These are phyloP conservation scores for Heptranchias perlo DNA, from an alignment of 2,113 vertebrate species.

Conservation along the genomic window DNA sequence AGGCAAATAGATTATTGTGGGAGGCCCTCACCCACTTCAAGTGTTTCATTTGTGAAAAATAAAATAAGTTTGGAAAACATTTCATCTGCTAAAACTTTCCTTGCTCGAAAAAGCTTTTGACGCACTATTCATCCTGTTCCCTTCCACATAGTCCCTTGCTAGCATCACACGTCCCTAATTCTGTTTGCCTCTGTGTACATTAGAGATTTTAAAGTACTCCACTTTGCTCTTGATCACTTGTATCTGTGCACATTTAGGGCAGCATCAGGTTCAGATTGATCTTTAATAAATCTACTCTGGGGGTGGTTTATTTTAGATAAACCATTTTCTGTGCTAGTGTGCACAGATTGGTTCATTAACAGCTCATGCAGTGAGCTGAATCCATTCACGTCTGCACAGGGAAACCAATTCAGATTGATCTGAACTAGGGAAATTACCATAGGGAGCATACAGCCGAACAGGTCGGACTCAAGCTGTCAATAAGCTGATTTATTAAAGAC, in stretches of 20 bases:
- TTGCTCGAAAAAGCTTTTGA: background rate
- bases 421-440: constrained; percentile 28
- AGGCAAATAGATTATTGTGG: background rate
- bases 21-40: background rate
- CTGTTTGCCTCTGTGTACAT: constrained; percentile 3
- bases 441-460: constrained; percentile 28
- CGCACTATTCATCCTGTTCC: background rate
- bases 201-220: background rate
- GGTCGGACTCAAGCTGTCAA: constrained; percentile 33
- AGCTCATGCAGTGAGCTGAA: constrained; percentile 30
- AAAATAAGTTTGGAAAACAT: constrained; percentile 14
- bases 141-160: background rate
- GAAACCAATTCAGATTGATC: constrained; percentile 37
- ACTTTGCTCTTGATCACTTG: constrained; percentile 6
- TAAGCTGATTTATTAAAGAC: constrained; percentile 38
- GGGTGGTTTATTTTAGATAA: constrained; percentile 26
- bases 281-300: constrained; percentile 36
- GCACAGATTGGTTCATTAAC: constrained; percentile 35
- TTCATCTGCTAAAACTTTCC: background rate
- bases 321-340: constrained; percentile 29
- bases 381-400: constrained; percentile 34
- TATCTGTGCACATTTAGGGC: constrained; percentile 26
- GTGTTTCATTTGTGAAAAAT: constrained; percentile 7
- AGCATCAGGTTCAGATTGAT: constrained; percentile 31
- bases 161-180: background rate